A percentile compares a stretch with the other conserved stretches of the same genome.
Conservation (phyloP, 1,140 invertebrate genomes). For the Thalassaphorura encarpata region DNA sequence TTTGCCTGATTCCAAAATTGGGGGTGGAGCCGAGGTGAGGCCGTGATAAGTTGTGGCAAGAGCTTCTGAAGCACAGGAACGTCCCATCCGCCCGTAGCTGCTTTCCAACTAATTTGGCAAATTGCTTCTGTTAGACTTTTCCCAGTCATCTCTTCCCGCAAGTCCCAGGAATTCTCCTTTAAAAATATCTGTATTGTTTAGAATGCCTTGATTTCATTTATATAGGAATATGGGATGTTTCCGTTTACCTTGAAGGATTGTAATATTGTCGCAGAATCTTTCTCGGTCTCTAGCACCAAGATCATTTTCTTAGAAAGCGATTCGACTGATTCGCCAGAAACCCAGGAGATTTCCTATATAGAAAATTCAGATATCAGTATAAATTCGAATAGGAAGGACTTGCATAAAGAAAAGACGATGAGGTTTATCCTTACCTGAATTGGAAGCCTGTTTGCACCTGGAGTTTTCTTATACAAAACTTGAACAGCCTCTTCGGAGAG, state of each 20-base stretch:
- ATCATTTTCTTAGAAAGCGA: constrained; percentile 26
- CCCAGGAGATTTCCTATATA: constrained; percentile 14
- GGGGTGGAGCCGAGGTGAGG: neutral
- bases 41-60: neutral
- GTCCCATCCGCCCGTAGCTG: neutral
- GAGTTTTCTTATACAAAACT: constrained; percentile 12
- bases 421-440: constrained; percentile 2
- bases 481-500: constrained; percentile 23
- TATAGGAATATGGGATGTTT: too few relatives aligned
- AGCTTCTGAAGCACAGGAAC: neutral
- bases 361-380: neutral
- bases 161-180: constrained; percentile 9
- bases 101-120: constrained; percentile 6
- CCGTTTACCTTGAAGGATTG: neutral
- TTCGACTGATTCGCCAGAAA: constrained; percentile 13
- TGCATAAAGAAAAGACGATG: neutral
- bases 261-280: too few relatives aligned
- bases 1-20: constrained; percentile 7
- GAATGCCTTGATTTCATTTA: too few relatives aligned
- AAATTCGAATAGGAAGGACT: neutral
- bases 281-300: constrained; percentile 18
- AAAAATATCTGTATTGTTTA: neutral
- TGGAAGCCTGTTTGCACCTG: constrained; percentile 5
- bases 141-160: neutral
- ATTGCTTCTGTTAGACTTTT: constrained; percentile 4